Percentiles rank a stretch among this genome's conserved stretches.
Evolutionary conservation across 2,113 vertebrate genomes (phyloP).

Genomic region (Chionomys nivalis): DNA sequence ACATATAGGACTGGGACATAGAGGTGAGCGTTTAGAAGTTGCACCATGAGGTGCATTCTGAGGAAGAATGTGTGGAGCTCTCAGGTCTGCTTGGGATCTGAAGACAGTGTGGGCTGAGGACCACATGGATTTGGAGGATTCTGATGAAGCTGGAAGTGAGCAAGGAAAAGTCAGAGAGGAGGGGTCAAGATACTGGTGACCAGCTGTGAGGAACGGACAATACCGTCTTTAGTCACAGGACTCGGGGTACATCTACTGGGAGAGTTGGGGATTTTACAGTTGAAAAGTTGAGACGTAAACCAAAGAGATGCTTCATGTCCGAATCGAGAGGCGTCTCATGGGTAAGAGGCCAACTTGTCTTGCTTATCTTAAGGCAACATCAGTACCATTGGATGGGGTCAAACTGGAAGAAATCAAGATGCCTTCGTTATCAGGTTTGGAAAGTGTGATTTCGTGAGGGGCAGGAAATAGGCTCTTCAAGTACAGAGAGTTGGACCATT

Average conservation of each 20-base stretch:
- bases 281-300: background rate
- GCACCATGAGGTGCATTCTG: background rate
- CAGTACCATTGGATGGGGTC: background rate
- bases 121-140: conserved; percentile 10
- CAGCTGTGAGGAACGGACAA: background rate
- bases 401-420: background rate
- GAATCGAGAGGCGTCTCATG: background rate
- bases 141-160: background rate
- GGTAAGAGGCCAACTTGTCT: background rate
- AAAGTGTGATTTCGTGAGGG: background rate
- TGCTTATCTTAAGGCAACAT: conserved; percentile 5
- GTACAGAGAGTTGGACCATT: background rate
- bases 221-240: background rate
- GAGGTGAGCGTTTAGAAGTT: background rate
- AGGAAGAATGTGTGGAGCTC: background rate
- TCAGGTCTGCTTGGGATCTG: background rate
- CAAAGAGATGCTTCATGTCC: background rate
- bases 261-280: background rate
- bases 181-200: background rate
- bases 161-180: background rate
- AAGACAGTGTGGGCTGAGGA: background rate
- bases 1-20: background rate
- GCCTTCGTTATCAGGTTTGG: background rate
- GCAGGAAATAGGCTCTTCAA: background rate
- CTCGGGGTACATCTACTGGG: background rate